Evolutionary conservation across 2,113 vertebrate species (phyloP).

Genomic region (Sinocyclocheilus anophthalmus): DNA sequence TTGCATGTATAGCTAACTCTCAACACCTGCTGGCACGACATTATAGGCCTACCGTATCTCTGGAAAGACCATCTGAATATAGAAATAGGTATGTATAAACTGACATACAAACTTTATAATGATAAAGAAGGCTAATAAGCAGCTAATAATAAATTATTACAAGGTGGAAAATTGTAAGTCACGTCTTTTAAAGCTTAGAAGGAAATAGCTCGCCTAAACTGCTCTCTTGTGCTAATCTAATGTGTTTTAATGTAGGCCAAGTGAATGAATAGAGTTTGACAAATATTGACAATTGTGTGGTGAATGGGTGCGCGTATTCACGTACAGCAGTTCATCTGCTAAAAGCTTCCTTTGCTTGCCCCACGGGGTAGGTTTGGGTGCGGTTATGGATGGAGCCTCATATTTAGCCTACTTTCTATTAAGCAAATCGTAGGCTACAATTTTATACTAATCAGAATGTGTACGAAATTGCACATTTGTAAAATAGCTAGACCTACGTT

Average conservation of each 20-base stretch:
- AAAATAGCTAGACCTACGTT: too few species aligned
- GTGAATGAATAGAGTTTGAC: background rate
- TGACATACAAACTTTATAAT: background rate
- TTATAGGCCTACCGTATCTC: background rate
- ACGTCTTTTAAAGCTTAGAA: background rate
- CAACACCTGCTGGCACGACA: background rate
- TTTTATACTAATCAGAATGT: background rate
- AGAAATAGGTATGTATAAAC: background rate
- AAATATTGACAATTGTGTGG: background rate
- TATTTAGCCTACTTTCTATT: too few species aligned
- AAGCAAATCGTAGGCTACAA: background rate
- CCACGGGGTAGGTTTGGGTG: background rate
- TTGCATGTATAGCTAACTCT: background rate
- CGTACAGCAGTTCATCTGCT: background rate
- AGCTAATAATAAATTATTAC: background rate
- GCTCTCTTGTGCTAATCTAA: background rate
- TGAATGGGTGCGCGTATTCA: background rate
- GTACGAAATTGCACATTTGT: background rate
- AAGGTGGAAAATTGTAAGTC: background rate
- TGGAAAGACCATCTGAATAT: background rate
- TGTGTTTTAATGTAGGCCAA: background rate
- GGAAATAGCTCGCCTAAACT: background rate
- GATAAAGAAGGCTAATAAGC: background rate
- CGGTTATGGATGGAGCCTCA: background rate
- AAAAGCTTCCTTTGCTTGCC: background rate